Evolutionary conservation across 2,888 invertebrate species (phyloP).

Genomic region (Tridacna gigas): DNA sequence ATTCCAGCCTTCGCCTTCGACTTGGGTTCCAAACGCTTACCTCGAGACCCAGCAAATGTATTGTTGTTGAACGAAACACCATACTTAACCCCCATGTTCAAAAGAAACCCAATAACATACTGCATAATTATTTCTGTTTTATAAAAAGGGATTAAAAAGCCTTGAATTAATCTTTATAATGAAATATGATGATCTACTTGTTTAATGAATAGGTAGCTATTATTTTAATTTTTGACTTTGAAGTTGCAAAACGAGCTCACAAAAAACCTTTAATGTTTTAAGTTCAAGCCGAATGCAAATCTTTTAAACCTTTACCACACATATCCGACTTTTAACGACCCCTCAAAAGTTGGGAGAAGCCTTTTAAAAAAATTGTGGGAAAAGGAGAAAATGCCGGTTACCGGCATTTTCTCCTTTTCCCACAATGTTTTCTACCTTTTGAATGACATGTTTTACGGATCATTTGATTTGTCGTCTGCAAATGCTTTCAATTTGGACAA

Average conservation of each 20-base stretch:
- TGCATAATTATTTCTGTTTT: no score
- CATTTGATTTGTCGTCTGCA: no score
- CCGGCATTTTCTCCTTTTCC: not conserved
- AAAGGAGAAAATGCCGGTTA: not conserved
- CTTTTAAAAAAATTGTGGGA: not conserved
- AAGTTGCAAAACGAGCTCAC: not conserved
- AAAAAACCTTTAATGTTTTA: not conserved
- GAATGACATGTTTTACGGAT: no score
- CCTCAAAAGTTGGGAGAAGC: not conserved
- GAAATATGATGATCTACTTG: not conserved
- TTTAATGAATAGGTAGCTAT: not conserved
- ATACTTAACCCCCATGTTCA: no score
- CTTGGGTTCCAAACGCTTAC: no score
- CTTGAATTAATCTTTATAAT: not conserved
- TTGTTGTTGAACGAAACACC: no score
- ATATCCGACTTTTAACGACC: not conserved
- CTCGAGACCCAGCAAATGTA: no score
- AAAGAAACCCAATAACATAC: no score
- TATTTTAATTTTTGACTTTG: slow-evolving; percentile 4
- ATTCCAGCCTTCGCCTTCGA: no score
- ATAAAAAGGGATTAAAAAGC: no score
- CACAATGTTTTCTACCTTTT: not conserved
- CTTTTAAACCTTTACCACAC: not conserved
- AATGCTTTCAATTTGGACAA: no score
- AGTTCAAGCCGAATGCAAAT: not conserved